A percentile compares a stretch with the other conserved stretches of the same genome.
phyloP scores from a whole-genome alignment of 2,797 vertebrate genomes.

The Rhadinocentrus ornatus region DNA sequence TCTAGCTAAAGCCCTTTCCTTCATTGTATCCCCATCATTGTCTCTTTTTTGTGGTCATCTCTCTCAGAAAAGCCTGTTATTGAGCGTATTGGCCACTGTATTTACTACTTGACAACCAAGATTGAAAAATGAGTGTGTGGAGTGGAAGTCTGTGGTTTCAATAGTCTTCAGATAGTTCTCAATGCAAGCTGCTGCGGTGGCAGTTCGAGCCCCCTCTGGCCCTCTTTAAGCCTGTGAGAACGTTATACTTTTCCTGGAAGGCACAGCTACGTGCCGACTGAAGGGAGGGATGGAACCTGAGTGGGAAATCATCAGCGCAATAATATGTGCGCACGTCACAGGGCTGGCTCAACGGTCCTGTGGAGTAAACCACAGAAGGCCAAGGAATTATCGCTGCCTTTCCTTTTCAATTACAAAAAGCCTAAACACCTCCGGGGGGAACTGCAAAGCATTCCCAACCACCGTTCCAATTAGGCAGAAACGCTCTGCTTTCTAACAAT shows the following conservation, averaged over 20 bases:
- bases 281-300: conserved; percentile 75
- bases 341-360: conserved; percentile 68
- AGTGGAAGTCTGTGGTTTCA: conserved; percentile 33
- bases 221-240: conserved; percentile 69
- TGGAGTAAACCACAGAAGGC: conserved; percentile 74
- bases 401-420: conserved; percentile 81
- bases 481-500: conserved; percentile 78
- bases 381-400: conserved; percentile 76
- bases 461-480: conserved; percentile 70
- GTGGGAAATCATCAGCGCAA: conserved; percentile 76
- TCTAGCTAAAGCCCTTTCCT: conserved; percentile 3
- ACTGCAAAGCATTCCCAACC: conserved; percentile 61
- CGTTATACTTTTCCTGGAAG: conserved; percentile 78
- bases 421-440: conserved; percentile 70
- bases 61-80: conserved; percentile 17
- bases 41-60: conserved; percentile 13
- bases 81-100: conserved; percentile 4
- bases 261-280: conserved; percentile 70
- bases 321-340: conserved; percentile 80
- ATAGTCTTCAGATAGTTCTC: conserved; percentile 32
- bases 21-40: conserved; percentile 3
- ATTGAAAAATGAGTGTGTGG: conserved; percentile 26
- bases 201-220: conserved; percentile 31
- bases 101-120: conserved; percentile 31
- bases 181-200: conserved; percentile 48